phyloP scores from a whole-genome alignment of 64 coral and sea anemone genomes.

The Pocillopora damicornis region DNA sequence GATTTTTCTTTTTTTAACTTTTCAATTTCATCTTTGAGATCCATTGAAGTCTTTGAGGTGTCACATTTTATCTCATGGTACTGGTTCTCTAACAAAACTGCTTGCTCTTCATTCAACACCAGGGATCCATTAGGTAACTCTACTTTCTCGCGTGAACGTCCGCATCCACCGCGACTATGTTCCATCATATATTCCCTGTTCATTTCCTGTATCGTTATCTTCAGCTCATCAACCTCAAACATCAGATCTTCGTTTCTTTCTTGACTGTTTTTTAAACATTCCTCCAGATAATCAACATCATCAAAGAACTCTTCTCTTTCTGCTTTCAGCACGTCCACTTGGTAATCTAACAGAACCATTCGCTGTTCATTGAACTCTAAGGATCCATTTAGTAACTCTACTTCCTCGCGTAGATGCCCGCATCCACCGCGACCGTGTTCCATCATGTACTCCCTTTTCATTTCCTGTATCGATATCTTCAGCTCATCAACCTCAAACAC shows the following conservation, averaged over 20 bases:
- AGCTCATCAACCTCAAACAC: not conserved
- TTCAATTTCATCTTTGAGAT: not conserved
- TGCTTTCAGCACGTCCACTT: not conserved
- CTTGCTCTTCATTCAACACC: not conserved
- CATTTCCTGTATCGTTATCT: not conserved
- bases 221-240: not conserved
- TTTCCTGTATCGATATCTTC: not conserved
- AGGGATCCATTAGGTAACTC: constrained; percentile 2
- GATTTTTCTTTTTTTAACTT: not conserved
- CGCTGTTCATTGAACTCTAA: not conserved
- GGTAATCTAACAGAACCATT: not conserved
- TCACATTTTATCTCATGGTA: not conserved
- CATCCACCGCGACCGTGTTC: not conserved
- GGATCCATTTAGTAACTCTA: constrained; percentile 4
- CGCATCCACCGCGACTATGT: not conserved
- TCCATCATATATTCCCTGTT: not conserved
- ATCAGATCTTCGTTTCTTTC: not conserved
- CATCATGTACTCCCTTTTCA: not conserved
- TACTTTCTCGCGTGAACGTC: not conserved
- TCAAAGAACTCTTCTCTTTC: not conserved
- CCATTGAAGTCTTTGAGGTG: too few relatives aligned
- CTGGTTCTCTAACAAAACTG: not conserved
- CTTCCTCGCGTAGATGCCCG: not conserved
- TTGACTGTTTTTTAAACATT: not conserved
- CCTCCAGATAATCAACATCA: not conserved